These are phyloP conservation scores for Ceratothoa steindachneri DNA, from an alignment of 2,888 invertebrate genomes.

Conservation along the genomic window DNA sequence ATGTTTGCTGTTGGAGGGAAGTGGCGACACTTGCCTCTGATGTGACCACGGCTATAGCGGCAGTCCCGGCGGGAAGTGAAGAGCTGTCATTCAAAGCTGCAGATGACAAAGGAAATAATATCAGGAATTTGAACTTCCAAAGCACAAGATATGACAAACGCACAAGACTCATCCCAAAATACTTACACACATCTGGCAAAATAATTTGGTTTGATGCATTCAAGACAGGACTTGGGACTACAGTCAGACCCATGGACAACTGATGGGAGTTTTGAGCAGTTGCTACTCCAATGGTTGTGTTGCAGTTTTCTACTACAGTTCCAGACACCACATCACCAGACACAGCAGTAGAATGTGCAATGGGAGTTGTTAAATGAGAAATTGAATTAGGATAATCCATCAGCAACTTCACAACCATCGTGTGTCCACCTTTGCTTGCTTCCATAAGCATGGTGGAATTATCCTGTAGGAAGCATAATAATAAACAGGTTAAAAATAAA, in stretches of 20 bases:
- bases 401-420: constrained; percentile 86
- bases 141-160: too few species aligned
- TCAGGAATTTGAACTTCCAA: too few species aligned
- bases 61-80: neutral
- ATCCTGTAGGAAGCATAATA: constrained; percentile 61
- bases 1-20: neutral
- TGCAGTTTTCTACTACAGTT: neutral
- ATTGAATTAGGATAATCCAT: constrained; percentile 89
- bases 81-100: neutral
- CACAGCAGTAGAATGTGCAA: neutral
- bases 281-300: neutral
- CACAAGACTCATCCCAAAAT: too few species aligned
- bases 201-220: constrained; percentile 29
- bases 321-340: neutral
- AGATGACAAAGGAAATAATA: neutral
- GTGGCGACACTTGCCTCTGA: neutral
- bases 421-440: constrained; percentile 96
- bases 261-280: constrained; percentile 19
- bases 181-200: constrained; percentile 36
- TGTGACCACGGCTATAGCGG: neutral
- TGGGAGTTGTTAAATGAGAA: constrained; percentile 43
- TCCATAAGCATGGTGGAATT: constrained; percentile 98
- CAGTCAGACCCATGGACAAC: constrained; percentile 29
- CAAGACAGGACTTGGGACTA: constrained; percentile 33
- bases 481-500: neutral